Evolutionary conservation across 2,888 invertebrate species (phyloP).

Genomic region (Platynereis dumerilii): DNA sequence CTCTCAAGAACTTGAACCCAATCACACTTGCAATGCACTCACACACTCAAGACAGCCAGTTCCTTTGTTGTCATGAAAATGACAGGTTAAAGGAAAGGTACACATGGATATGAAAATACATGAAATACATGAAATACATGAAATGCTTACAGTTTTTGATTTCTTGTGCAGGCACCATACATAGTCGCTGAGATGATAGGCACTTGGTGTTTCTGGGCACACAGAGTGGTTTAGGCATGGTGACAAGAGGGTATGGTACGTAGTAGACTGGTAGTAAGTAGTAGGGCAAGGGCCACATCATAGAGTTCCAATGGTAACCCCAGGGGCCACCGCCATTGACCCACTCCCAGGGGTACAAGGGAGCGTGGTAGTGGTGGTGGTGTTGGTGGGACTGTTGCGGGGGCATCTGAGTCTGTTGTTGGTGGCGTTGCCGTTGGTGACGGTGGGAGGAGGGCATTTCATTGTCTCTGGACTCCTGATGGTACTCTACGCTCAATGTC

Average conservation of each 20-base stretch:
- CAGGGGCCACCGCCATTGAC: not conserved
- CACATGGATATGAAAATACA: too few relatives aligned
- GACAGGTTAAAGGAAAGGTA: too few relatives aligned
- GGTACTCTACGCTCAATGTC: not conserved
- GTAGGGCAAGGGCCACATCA: constrained; percentile 16
- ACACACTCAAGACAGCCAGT: too few relatives aligned
- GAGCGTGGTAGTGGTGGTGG: constrained; percentile 5
- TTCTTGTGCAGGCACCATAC: constrained; percentile 54
- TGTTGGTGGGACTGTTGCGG: not conserved
- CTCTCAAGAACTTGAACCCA: too few relatives aligned
- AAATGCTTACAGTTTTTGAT: constrained; percentile 54
- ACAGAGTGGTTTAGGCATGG: constrained; percentile 41
- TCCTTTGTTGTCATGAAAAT: too few relatives aligned
- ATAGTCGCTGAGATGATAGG: constrained; percentile 40
- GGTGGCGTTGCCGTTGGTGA: too few relatives aligned
- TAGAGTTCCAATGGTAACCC: constrained; percentile 11
- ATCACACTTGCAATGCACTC: too few relatives aligned
- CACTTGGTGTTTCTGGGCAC: constrained; percentile 41
- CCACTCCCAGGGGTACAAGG: constrained; percentile 1
- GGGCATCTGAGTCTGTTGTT: not conserved
- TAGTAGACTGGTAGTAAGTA: constrained; percentile 23
- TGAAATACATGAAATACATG: not conserved
- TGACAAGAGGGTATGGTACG: constrained; percentile 23
- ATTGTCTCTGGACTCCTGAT: constrained; percentile 8
- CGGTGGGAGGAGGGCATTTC: constrained; percentile 3